Conservation (phyloP, 2,888 invertebrate species). For the Eumacrocentrus americanus region DNA sequence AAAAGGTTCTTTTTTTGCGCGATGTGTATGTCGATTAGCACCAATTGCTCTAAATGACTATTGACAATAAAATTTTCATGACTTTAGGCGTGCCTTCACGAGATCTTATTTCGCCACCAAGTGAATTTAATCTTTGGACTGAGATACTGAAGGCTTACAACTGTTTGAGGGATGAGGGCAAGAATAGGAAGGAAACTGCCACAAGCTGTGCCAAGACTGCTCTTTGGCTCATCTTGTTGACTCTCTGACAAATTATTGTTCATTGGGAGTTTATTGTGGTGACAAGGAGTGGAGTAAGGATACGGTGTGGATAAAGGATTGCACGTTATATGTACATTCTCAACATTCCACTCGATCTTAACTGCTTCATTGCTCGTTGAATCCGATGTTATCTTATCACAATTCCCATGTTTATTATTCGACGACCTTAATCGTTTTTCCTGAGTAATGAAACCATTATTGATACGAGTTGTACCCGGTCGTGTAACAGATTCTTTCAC, state of each 20-base stretch:
- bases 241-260: neutral
- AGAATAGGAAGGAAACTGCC: conserved; percentile 56
- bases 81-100: conserved; percentile 64
- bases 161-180: conserved; percentile 55
- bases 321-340: conserved; percentile 51
- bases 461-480: neutral
- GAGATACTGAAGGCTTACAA: conserved; percentile 57
- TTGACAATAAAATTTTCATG: conserved; percentile 11
- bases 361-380: no score
- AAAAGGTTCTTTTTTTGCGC: neutral
- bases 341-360: conserved; percentile 42
- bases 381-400: neutral
- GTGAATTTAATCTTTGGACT: conserved; percentile 67
- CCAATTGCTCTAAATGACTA: conserved; percentile 19
- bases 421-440: neutral
- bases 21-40: conserved; percentile 18
- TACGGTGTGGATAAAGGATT: conserved; percentile 53
- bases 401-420: neutral
- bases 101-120: conserved; percentile 72
- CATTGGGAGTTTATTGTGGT: conserved; percentile 40
- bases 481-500: neutral
- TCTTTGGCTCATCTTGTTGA: conserved; percentile 47
- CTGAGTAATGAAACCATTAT: neutral
- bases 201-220: conserved; percentile 35
- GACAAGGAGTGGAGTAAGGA: conserved; percentile 54